phyloP scores from a whole-genome alignment of 2,113 vertebrate species.

The Gobiocypris rarus region DNA sequence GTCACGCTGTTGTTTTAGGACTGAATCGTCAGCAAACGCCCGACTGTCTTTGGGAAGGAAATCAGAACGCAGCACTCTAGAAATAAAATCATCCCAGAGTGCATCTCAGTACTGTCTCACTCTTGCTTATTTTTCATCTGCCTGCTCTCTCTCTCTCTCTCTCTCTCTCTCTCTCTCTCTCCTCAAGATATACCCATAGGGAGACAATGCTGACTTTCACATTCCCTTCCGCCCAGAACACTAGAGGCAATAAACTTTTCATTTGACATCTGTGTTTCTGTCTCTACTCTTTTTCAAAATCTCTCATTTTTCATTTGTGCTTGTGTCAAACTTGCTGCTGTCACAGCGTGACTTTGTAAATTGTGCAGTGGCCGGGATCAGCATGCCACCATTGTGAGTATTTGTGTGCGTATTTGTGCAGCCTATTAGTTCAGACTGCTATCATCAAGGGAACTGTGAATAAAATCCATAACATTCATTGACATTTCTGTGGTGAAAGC shows the following conservation, averaged over 20 bases:
- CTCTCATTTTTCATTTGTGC: neutral
- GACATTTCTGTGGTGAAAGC: slow-evolving; percentile 30
- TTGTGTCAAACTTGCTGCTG: slow-evolving; percentile 8
- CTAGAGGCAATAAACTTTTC: slow-evolving; percentile 32
- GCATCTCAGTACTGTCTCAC: neutral
- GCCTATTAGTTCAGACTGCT: slow-evolving; percentile 12
- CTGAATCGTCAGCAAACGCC: slow-evolving; percentile 30
- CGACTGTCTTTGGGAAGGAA: slow-evolving; percentile 17
- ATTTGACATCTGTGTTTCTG: slow-evolving; percentile 27
- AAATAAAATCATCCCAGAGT: slow-evolving; percentile 8
- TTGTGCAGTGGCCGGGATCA: slow-evolving; percentile 13
- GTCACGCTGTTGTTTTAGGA: slow-evolving; percentile 45
- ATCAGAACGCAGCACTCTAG: neutral
- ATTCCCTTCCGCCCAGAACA: slow-evolving; percentile 7
- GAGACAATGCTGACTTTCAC: neutral
- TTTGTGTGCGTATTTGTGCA: slow-evolving; percentile 40
- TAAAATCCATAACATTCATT: slow-evolving; percentile 46
- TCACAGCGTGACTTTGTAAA: slow-evolving; percentile 22
- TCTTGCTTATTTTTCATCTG: neutral
- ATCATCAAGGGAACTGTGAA: slow-evolving; percentile 39
- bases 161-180: neutral
- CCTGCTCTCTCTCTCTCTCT: neutral
- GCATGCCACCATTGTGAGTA: neutral
- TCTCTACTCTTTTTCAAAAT: neutral
- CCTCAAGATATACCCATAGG: slow-evolving; percentile 6